Base-by-base conservation (phyloP, 35 echinoderm and acorn worm genomes). In the Heliocidaris erythrogramma region DNA sequence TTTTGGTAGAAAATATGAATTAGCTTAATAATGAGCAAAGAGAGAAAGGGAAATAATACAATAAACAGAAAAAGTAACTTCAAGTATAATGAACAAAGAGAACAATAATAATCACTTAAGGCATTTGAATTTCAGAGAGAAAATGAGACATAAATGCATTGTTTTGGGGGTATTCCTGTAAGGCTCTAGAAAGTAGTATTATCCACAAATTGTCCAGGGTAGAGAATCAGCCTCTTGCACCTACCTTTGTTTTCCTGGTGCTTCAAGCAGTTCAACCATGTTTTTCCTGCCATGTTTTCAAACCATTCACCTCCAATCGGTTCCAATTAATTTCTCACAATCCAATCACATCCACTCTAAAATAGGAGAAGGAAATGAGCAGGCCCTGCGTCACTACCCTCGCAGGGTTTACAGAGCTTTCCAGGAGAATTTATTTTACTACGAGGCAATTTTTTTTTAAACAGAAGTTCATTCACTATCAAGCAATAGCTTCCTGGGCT, bases 211-310 rank as follows among this genome's bases (percentile, higher is more conserved):
- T 78, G 65, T 78, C 65, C 65, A 78, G 18, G 65, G 65, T 78
- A n/a, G 21, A n/a, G 65, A 21, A 27, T 78, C 65, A 27, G 18
- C 65, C 21, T 7, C 17, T 78, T 21, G 30, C 31, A 89, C 87
- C 87, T 89, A 89, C 87, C 87, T 89, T 35, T 48, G 5, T 0
- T 13, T 32, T 89, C 87, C 47, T 89, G 87, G 14, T 89, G 87
- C 87, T 89, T 89, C 87, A 89, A 89, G 87, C 87, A 89, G 31
- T 32, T 47, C 12, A 89, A 89, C 87, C 31, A 89, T 9, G 12
- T 89, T 89, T 89, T 89, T 9, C 31, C 31, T 47, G 87, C 87
- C 87, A 89, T 89, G 9, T 32, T 47, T 88, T 69, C 60, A 69
- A 18, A 69, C 18, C 60, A 69, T 5, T 7, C 17, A 78, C 65